Conservation (phyloP, 1,140 invertebrate genomes). For the Marisa cornuarietis region DNA sequence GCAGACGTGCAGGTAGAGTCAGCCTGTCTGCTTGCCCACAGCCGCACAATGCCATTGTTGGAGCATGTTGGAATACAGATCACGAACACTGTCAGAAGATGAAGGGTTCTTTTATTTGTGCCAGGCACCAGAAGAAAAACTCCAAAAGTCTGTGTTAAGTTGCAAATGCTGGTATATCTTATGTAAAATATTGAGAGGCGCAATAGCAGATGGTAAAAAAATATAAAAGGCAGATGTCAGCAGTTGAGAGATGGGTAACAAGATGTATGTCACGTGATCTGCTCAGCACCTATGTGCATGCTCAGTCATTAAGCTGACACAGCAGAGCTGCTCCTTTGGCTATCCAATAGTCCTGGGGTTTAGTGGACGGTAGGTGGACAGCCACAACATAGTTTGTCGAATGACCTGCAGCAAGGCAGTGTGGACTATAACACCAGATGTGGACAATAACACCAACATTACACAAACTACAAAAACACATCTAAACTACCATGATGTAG, state of each 20-base stretch:
- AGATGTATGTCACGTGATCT: too few species aligned
- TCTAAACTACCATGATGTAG: too few species aligned
- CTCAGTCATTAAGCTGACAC: constrained; percentile 77
- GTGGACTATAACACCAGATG: background rate
- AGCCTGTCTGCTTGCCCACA: too few species aligned
- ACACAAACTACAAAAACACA: too few species aligned
- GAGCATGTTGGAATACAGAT: too few species aligned
- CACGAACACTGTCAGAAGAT: background rate
- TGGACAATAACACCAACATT: too few species aligned
- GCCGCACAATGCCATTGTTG: too few species aligned
- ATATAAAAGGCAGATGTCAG: background rate
- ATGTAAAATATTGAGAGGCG: background rate
- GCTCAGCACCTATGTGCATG: background rate
- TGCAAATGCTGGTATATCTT: too few species aligned
- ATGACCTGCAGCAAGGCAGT: constrained; percentile 70
- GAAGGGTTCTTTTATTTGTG: background rate
- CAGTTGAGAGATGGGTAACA: background rate
- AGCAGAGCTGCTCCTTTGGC: constrained; percentile 84
- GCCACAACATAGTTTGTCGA: constrained; percentile 89
- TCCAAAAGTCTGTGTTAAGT: too few species aligned
- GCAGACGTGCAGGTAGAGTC: too few species aligned
- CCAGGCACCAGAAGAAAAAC: background rate
- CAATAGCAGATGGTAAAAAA: background rate
- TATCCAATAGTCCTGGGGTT: constrained; percentile 80
- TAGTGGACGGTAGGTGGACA: constrained; percentile 76